Base-by-base conservation (phyloP, 2,888 invertebrate genomes). In the Dolichomitus sp. region DNA sequence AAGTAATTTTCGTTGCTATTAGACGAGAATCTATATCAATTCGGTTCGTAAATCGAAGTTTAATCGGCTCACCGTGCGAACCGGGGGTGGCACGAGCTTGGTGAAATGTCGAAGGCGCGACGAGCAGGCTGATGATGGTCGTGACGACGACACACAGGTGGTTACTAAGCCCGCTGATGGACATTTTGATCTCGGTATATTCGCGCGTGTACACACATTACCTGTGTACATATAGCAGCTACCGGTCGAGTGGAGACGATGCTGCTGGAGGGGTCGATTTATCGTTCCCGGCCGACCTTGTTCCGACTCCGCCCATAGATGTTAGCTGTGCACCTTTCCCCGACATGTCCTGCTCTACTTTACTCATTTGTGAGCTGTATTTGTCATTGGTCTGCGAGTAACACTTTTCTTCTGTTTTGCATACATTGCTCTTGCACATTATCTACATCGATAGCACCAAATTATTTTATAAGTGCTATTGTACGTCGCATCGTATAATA, bases 101-200 rank as follows among this genome's bases (percentile, higher is more conserved):
- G 66, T 37, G 73, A 75, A 77, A 78, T 61, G 66, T 79, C 59
- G 73, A 79, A 83, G 73, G 86, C 59, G 65, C 74, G 54, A 85
- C 63, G 54, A 75, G 75, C 40, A 88, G 70, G 81, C 80, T 66
- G 78, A 84, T 81, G 76, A 80, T 27, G 72, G 78, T 76, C 54
- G 59, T 57, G 30, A 65, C 81, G 61, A 73, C 81, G 78, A 86
- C 59, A 73, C 83, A 83, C 84, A 87, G 80, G 82, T 85, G 83
- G 85, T 85, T 80, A 87, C 86, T 87, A 81, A 86, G 85, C 81
- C 70, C 75, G 80, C 66, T 84, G 83, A 81, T 87, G 73, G 85
- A 86, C 85, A 88, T 88, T 87, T 85, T 87, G 86, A 86, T 82
- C 84, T 77, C 70, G 85, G 75, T 84, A 85, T 81, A 82, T 84